Conservation (phyloP, 2,797 vertebrate genomes). For the Sebastes cheni region DNA sequence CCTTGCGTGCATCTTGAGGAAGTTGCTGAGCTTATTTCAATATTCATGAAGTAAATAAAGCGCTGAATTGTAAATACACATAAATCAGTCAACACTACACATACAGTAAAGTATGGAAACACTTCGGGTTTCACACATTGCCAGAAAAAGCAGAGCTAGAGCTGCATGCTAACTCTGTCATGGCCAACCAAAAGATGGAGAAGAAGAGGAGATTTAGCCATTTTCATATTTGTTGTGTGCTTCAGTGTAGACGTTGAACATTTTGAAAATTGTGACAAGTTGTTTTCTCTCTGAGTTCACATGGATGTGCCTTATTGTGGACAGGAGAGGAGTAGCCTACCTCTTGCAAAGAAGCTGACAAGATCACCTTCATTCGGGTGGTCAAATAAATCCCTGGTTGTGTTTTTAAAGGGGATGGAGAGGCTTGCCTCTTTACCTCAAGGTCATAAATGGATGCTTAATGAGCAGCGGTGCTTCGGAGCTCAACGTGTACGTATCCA, state of each 20-base stretch:
- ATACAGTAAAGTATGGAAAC: too few relatives aligned
- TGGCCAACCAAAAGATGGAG: background rate
- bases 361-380: slow-evolving; percentile 23
- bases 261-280: background rate
- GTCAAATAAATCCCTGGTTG: slow-evolving; percentile 28
- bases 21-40: background rate
- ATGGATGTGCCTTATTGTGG: background rate
- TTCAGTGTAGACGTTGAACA: background rate
- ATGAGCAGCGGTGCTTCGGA: slow-evolving; percentile 45
- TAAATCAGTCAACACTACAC: too few relatives aligned
- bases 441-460: slow-evolving; percentile 49
- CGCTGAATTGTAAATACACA: background rate
- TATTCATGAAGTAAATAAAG: slow-evolving; percentile 9
- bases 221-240: background rate
- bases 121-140: too few relatives aligned
- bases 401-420: background rate
- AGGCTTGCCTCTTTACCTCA: slow-evolving; percentile 24
- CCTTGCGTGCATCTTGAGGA: background rate
- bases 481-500: slow-evolving; percentile 36
- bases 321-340: background rate
- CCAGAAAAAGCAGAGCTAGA: too few relatives aligned
- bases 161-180: too few relatives aligned
- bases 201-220: background rate
- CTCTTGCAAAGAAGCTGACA: background rate
- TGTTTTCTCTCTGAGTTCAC: too few relatives aligned